Base-by-base conservation (phyloP, 2,113 vertebrate species). In the Microcebus griseorufus region DNA sequence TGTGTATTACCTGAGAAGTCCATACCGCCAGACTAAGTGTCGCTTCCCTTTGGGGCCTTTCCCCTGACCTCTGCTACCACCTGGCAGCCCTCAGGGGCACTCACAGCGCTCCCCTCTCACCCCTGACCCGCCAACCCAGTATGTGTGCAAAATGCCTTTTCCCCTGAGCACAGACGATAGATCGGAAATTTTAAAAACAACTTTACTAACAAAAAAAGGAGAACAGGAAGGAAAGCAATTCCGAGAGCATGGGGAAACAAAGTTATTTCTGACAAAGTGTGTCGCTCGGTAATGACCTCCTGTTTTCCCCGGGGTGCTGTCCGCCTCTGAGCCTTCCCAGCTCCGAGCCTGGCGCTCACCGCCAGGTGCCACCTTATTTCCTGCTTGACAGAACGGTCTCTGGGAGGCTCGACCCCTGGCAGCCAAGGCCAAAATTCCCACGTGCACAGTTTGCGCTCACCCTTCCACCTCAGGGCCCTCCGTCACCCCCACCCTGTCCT, bases 121-220 rank as follows among this genome's bases (percentile, higher is more conserved):
- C 42, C 29, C 58, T 34, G 12, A 9, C 8, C 70, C 14, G 14
- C 23, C 70, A 14, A 23, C 37, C 67, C 12, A 55, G 34, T 25
- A 69, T 27, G 9, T 60, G n/a, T 51, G 29, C 72, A 95, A 94
- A 96, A 72, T 94, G 10, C 55, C 12, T 81, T 78, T 95, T 64
- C 27, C 34, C 76, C 48, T 51, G 45, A 72, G 55, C 27, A 67
- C 32, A 53, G 39, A n/a, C n/a, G 58, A 88, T 12, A 81, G 48
- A 13, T 20, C 58, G 22, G 25, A 58, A 20, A 95, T 22, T 80
- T 84, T 72, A 20, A 72, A 88, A 81, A 73, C 37, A 53, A 58
- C 39, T 60, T 90, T 62, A 87, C 39, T 90, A 83, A 73, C 39
- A 58, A 83, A 55, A 55, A 86, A 84, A 75, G 11, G 11, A 88